These are phyloP conservation scores for Moxostoma hubbsi DNA, from an alignment of 2,797 vertebrate species.

Conservation along the genomic window DNA sequence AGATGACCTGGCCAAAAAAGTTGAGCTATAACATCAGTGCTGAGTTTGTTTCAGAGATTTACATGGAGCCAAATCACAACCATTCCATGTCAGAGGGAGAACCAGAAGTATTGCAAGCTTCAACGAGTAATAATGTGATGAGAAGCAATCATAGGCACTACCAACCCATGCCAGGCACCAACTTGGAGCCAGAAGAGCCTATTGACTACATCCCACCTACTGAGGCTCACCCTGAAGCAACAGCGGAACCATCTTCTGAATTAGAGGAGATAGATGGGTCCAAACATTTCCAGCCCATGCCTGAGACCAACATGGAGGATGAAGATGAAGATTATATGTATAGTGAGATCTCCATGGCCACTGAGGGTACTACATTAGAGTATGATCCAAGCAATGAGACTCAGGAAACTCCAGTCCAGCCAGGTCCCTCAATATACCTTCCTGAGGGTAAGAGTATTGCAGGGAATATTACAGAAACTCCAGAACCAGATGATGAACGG, in stretches of 20 bases:
- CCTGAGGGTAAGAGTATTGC: slow-evolving; percentile 26
- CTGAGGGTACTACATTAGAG: slow-evolving; percentile 42
- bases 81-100: slow-evolving; percentile 10
- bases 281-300: slow-evolving; percentile 60
- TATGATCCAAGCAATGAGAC: slow-evolving; percentile 22
- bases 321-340: slow-evolving; percentile 24
- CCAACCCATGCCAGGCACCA: slow-evolving; percentile 57
- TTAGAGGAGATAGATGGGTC: slow-evolving; percentile 37
- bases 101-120: slow-evolving; percentile 35
- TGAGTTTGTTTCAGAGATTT: slow-evolving; percentile 55
- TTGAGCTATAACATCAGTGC: slow-evolving; percentile 6
- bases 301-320: slow-evolving; percentile 53
- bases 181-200: slow-evolving; percentile 48
- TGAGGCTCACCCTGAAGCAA: slow-evolving; percentile 15
- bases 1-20: slow-evolving; percentile 37
- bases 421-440: slow-evolving; percentile 31
- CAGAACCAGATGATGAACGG: slow-evolving; percentile 41
- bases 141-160: slow-evolving; percentile 65
- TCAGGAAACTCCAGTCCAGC: slow-evolving; percentile 43
- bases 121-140: slow-evolving; percentile 39
- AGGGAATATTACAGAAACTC: slow-evolving; percentile 33
- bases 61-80: slow-evolving; percentile 53
- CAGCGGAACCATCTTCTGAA: slow-evolving; percentile 18
- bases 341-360: slow-evolving; percentile 29
- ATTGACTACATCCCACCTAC: slow-evolving; percentile 23